Evolutionary conservation across 1,140 invertebrate species (phyloP), one percentile per base, ranked within the genome.

Genomic region (Bombus vancouverensis): DNA sequence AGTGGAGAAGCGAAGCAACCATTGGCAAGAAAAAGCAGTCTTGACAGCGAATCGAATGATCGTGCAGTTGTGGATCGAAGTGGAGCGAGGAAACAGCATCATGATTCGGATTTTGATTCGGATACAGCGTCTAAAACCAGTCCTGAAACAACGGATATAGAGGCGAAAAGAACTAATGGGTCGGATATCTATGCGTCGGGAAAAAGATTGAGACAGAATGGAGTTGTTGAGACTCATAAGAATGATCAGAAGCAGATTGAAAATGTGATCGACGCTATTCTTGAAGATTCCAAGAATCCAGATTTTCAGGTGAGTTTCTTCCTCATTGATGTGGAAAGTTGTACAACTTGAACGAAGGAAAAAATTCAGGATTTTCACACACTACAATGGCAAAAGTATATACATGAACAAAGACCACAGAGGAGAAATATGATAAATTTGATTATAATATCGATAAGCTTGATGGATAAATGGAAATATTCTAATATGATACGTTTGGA

Each of bases 221-320:
- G 93, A 0, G 89, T 93, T 59, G 92, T 93, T 47, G 93, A 94
- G 47, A 92, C 88, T 75, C 93, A 94, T 44, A 95, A 94, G 78
- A 95, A 95, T 84, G 94, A 95, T 90, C 94, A 95, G 86, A 95
- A 95, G 73, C 93, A 95, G 75, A 95, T 95, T 77, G 94, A 95
- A 81, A 95, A 95, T 79, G 95, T 95, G 34, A 95, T 95, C 80
- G 95, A 95, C 66, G 94, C 95, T 2, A 95, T 95, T 81, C 90
- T 95, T 22, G 94, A 95, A 73, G 94, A 95, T 70, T 95, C 95
- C 32, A 95, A 95, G 78, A 95, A 95, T 87, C 94, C 94, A 6
- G 93, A 95, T 15, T 95, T 95, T 81, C 93, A 95, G 92, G 95
- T 95, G 81, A 62, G n/a, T 25, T 28, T 22, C 12, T 22, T 9